Percentiles rank a stretch among this genome's conserved stretches.
These are phyloP conservation scores for Henricia sp. DNA, from an alignment of 53 echinoderm and acorn worm species.

Conservation along the genomic window DNA sequence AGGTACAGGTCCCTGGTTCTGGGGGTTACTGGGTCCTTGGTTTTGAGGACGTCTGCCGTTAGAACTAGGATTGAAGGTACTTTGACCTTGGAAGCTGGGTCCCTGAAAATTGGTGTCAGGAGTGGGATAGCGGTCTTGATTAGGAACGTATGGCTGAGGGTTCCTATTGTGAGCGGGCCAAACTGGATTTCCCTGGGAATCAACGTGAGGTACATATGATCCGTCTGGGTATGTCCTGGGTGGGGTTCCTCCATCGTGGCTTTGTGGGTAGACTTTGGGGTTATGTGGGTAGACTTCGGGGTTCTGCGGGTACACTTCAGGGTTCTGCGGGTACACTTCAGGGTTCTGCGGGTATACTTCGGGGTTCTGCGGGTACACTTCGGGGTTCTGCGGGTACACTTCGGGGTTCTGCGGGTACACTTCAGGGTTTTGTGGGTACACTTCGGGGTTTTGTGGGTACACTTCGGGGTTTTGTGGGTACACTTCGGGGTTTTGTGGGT, in stretches of 20 bases:
- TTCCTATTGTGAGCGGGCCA: not conserved
- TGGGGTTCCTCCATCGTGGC: slow-evolving; percentile 2
- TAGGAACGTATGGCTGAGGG: slow-evolving; percentile 11
- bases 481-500: not conserved
- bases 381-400: slow-evolving; percentile 12
- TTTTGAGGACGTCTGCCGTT: not conserved
- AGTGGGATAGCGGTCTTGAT: slow-evolving; percentile 15
- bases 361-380: not conserved
- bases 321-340: slow-evolving; percentile 16
- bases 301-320: not conserved
- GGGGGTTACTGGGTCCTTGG: slow-evolving; percentile 24
- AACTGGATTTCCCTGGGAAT: slow-evolving; percentile 22
- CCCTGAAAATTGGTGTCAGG: slow-evolving; percentile 45
- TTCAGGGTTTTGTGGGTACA: not conserved
- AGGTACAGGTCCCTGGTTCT: slow-evolving; percentile 11
- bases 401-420: slow-evolving; percentile 9
- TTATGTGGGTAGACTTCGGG: slow-evolving; percentile 10
- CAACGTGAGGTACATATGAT: not conserved
- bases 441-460: slow-evolving; percentile 5
- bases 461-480: not conserved
- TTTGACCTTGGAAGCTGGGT: slow-evolving; percentile 21
- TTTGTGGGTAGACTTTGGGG: not conserved
- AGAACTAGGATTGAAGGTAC: not conserved
- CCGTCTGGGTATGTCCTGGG: slow-evolving; percentile 20
- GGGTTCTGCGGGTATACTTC: not conserved